phyloP scores from a whole-genome alignment of 2,888 invertebrate species.

The Diarsia brunnea region DNA sequence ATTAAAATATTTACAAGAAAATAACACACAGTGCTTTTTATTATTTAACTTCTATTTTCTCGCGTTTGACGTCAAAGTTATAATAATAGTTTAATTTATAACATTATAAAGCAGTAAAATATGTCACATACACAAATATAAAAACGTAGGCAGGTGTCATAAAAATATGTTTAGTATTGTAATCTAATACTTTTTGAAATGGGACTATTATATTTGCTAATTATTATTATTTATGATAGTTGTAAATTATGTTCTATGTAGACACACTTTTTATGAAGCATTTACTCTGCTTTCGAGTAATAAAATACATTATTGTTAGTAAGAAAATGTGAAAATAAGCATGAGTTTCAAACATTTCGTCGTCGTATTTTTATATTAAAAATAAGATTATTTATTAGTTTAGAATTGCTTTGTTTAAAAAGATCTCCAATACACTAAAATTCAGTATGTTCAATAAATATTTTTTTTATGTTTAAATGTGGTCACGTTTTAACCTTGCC shows the following conservation, averaged over 20 bases:
- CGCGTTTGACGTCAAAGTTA: constrained; percentile 63
- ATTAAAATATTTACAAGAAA: constrained; percentile 29
- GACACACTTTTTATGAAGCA: constrained; percentile 52
- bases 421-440: neutral
- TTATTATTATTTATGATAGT: constrained; percentile 63
- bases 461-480: neutral
- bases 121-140: constrained; percentile 55
- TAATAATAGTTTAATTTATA: constrained; percentile 60
- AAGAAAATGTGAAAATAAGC: constrained; percentile 5
- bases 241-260: constrained; percentile 54
- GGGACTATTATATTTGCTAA: constrained; percentile 60
- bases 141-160: constrained; percentile 53
- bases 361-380: constrained; percentile 4
- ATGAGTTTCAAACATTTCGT: neutral
- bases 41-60: constrained; percentile 48
- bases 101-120: constrained; percentile 59
- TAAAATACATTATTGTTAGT: constrained; percentile 30
- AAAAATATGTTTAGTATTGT: constrained; percentile 64
- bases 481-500: neutral
- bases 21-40: constrained; percentile 13
- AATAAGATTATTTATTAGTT: neutral
- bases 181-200: constrained; percentile 65
- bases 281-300: constrained; percentile 40
- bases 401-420: neutral
- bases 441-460: neutral